Evolutionary conservation across 1,140 invertebrate genomes (phyloP).

Genomic region (Heliothis subflexa): DNA sequence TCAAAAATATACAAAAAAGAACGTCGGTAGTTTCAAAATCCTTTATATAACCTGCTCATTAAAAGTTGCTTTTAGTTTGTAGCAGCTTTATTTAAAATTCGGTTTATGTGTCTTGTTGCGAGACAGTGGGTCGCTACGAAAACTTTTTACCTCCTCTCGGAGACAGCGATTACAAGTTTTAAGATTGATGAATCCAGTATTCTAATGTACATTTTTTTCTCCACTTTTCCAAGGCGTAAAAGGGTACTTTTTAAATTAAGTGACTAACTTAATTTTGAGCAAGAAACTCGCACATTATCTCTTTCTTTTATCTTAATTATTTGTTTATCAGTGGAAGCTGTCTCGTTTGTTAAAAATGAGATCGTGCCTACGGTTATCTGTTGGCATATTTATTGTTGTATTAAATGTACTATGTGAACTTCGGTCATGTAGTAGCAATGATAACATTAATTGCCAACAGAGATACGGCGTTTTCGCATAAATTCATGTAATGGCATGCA

Average conservation of each 20-base stretch:
- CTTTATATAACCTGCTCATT: conserved; percentile 42
- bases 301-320: conserved; percentile 47
- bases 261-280: conserved; percentile 54
- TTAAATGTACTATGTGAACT: conserved; percentile 5
- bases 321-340: conserved; percentile 14
- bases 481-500: conserved; percentile 50
- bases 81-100: conserved; percentile 40
- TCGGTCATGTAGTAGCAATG: conserved; percentile 6
- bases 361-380: conserved; percentile 13
- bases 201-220: conserved; percentile 58
- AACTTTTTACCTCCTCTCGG: conserved; percentile 52
- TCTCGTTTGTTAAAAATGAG: conserved; percentile 15
- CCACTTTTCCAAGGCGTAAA: conserved; percentile 44
- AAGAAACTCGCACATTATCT: conserved; percentile 31
- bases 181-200: conserved; percentile 64
- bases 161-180: conserved; percentile 63
- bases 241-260: conserved; percentile 57
- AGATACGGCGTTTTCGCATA: conserved; percentile 38
- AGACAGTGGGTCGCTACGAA: background rate
- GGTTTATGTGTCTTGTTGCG: conserved; percentile 1
- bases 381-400: conserved; percentile 1
- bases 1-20: conserved; percentile 25
- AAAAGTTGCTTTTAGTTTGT: conserved; percentile 9
- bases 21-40: conserved; percentile 20
- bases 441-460: conserved; percentile 43